Percentiles rank a stretch among this genome's conserved stretches.
These are phyloP conservation scores for Plebejus melissa DNA, from an alignment of 2,888 invertebrate genomes.

Conservation along the genomic window DNA sequence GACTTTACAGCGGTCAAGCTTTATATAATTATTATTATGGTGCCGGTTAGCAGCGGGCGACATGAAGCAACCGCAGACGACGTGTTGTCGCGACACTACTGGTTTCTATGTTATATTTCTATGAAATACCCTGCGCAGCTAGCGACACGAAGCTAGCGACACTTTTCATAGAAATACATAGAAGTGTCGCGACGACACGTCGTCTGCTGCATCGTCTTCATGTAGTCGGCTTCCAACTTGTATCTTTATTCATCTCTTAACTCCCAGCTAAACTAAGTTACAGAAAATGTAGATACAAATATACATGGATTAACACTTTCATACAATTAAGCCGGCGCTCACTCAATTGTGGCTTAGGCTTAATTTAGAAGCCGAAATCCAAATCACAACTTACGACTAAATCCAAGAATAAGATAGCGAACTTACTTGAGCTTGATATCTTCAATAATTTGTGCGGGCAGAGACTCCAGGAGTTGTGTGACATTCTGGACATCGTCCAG, in stretches of 20 bases:
- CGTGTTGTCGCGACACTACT: too few species aligned
- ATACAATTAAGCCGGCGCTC: slow-evolving; percentile 1
- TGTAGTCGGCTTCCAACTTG: too few species aligned
- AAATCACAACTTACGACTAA: slow-evolving; percentile 2
- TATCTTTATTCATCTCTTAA: background rate
- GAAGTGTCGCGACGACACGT: too few species aligned
- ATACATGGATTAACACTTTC: background rate
- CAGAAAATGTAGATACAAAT: background rate
- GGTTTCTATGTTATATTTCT: too few species aligned
- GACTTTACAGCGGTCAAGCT: too few species aligned
- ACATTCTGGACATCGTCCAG: slow-evolving; percentile 64
- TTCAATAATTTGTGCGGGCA: slow-evolving; percentile 60
- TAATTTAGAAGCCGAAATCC: background rate
- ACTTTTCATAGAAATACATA: too few species aligned
- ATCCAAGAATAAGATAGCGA: slow-evolving; percentile 10
- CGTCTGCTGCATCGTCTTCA: too few species aligned
- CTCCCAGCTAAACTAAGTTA: background rate
- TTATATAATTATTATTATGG: too few species aligned
- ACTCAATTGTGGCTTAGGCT: background rate
- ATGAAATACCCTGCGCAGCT: too few species aligned
- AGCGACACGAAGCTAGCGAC: too few species aligned
- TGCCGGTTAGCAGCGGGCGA: too few species aligned
- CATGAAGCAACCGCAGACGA: too few species aligned
- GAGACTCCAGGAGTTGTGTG: slow-evolving; percentile 61
- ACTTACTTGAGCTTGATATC: slow-evolving; percentile 71